Evolutionary conservation across 2,888 invertebrate species (phyloP).

Genomic region (Microctonus aethiopoides): DNA sequence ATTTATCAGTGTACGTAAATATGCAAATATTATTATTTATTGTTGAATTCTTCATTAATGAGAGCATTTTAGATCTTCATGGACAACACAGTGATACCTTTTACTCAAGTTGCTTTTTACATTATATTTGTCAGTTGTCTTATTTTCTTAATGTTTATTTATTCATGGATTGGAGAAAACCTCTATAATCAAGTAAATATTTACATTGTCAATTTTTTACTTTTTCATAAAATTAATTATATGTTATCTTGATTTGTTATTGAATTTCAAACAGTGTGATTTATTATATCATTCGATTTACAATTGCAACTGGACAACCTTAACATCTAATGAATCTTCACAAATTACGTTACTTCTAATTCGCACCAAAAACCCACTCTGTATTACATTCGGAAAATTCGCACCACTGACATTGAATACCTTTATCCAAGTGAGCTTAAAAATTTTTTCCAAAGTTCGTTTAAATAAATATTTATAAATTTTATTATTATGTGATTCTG

Average conservation of each 20-base stretch:
- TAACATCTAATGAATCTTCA: neutral
- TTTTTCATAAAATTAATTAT: neutral
- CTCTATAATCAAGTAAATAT: neutral
- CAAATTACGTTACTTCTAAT: neutral
- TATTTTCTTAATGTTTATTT: slow-evolving; percentile 7
- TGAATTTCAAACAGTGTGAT: neutral
- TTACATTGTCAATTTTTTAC: neutral
- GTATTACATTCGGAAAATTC: slow-evolving; percentile 17
- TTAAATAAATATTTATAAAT: neutral
- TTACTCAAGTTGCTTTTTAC: neutral
- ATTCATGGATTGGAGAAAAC: slow-evolving; percentile 7
- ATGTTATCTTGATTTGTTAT: neutral
- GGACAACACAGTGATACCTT: neutral
- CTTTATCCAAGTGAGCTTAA: neutral
- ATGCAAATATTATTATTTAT: neutral
- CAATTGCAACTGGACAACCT: slow-evolving; percentile 13
- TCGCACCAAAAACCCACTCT: slow-evolving; percentile 4
- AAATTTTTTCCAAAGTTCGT: too few species aligned
- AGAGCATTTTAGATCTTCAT: neutral
- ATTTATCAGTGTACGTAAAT: neutral
- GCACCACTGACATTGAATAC: slow-evolving; percentile 11
- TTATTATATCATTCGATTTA: neutral
- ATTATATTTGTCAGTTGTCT: neutral
- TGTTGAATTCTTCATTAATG: neutral
- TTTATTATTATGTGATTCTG: neutral